phyloP scores from a whole-genome alignment of 2,797 vertebrate genomes.

The Threskiornis aethiopicus region DNA sequence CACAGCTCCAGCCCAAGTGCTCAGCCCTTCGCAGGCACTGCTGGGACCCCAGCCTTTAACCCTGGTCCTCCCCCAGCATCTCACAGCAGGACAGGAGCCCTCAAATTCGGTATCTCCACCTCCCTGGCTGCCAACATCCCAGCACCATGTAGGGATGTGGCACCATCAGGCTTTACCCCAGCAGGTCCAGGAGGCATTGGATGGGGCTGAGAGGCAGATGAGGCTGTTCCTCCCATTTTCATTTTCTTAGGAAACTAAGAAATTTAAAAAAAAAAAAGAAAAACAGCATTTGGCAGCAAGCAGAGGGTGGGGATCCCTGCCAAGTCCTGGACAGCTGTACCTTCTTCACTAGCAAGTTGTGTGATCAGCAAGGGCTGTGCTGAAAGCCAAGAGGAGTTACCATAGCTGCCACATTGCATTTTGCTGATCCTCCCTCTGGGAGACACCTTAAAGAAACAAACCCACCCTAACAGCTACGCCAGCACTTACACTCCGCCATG shows the following conservation, averaged over 20 bases:
- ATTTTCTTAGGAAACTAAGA: neutral
- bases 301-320: neutral
- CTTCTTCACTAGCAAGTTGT: slow-evolving; percentile 62
- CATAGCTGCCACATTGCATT: slow-evolving; percentile 59
- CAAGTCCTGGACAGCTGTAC: slow-evolving; percentile 67
- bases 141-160: neutral
- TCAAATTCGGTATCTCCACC: neutral
- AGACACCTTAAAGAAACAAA: slow-evolving; percentile 64
- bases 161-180: neutral
- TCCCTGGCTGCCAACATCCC: neutral
- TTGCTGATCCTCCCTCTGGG: slow-evolving; percentile 45
- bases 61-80: neutral
- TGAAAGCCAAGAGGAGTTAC: slow-evolving; percentile 59
- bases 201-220: neutral
- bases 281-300: slow-evolving; percentile 1
- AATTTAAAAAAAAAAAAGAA: neutral
- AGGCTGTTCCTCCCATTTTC: neutral
- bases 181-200: neutral
- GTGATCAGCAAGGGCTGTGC: neutral
- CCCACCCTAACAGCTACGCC: slow-evolving; percentile 15
- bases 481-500: neutral
- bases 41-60: neutral
- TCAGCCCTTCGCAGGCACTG: neutral
- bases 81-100: neutral
- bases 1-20: neutral